Evolutionary conservation across 2,888 invertebrate species (phyloP).

Genomic region (Cantharis flavilabris): DNA sequence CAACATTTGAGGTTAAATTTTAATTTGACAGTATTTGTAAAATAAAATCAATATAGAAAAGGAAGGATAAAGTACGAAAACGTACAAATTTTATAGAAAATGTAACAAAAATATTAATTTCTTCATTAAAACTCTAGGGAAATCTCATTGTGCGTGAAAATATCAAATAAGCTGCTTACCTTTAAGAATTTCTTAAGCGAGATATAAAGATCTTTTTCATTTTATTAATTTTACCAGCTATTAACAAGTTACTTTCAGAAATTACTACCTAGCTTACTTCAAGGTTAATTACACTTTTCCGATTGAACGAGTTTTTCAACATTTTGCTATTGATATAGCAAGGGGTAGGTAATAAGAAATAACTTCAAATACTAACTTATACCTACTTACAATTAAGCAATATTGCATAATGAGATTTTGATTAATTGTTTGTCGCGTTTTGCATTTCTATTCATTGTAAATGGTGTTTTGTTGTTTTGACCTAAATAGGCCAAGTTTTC

Average conservation of each 20-base stretch:
- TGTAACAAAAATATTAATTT: background rate
- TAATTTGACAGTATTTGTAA: background rate
- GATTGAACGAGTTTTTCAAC: background rate
- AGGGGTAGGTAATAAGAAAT: background rate
- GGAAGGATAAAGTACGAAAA: background rate
- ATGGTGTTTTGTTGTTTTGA: background rate
- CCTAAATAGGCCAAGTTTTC: background rate
- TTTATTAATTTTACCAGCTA: background rate
- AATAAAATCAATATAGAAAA: background rate
- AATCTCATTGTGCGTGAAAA: slow-evolving; percentile 1
- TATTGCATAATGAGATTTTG: background rate
- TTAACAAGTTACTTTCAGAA: background rate
- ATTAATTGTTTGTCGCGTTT: background rate
- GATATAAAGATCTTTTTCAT: background rate
- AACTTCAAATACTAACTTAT: background rate
- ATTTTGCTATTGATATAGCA: background rate
- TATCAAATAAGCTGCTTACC: slow-evolving; percentile 8
- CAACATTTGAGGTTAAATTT: background rate
- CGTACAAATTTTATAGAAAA: background rate
- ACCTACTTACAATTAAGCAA: background rate
- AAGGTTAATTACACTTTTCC: background rate
- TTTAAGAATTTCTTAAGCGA: background rate
- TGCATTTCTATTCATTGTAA: background rate
- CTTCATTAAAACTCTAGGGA: background rate
- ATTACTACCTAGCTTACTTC: background rate